These are phyloP conservation scores for Sylvia borin DNA, from an alignment of 2,797 vertebrate genomes.

Conservation along the genomic window DNA sequence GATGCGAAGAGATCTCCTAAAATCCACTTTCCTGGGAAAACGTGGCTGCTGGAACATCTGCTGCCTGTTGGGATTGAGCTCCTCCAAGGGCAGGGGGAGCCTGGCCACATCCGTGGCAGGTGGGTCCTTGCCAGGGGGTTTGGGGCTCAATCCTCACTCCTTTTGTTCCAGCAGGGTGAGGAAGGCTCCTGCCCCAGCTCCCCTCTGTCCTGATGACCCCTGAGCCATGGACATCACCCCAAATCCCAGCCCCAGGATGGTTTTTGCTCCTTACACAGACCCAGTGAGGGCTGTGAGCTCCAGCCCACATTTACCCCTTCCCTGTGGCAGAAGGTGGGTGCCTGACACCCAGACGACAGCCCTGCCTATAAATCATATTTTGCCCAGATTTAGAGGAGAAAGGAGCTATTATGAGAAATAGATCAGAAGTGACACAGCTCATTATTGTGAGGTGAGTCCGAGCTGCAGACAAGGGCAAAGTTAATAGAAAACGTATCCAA, in stretches of 20 bases:
- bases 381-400: slow-evolving; percentile 42
- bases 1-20: neutral
- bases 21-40: neutral
- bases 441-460: slow-evolving; percentile 29
- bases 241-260: neutral
- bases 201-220: neutral
- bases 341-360: neutral
- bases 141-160: neutral
- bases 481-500: slow-evolving; percentile 63
- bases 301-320: neutral
- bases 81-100: accelerated
- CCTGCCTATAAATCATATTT: slow-evolving; percentile 38
- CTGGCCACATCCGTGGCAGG: accelerated
- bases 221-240: accelerated
- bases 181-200: neutral
- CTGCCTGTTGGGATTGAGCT: neutral
- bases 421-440: slow-evolving; percentile 65
- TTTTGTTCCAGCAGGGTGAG: neutral
- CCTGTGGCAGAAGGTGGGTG: accelerated
- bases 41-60: neutral
- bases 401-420: slow-evolving; percentile 41
- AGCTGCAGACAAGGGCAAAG: slow-evolving; percentile 66
- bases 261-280: neutral
- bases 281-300: neutral
- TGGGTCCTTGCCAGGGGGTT: accelerated